phyloP scores from a whole-genome alignment of 2,888 invertebrate species.

The Adineta ricciae region DNA sequence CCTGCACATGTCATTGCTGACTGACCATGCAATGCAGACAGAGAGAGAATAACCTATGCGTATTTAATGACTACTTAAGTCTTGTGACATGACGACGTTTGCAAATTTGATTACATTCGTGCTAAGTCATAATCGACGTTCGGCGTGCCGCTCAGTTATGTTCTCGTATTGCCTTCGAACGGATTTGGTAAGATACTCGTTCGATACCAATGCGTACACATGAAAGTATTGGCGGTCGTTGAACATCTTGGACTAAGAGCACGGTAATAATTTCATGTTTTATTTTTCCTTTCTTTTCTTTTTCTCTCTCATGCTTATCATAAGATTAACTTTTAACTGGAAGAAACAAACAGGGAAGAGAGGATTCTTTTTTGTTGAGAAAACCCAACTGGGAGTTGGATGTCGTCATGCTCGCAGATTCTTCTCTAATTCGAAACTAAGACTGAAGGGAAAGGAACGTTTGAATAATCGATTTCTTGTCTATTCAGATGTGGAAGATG shows the following conservation, averaged over 20 bases:
- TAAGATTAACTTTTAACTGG: too few relatives aligned
- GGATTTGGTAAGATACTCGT: background rate
- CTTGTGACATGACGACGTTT: background rate
- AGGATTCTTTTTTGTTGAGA: too few relatives aligned
- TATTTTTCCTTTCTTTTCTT: background rate
- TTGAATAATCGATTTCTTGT: background rate
- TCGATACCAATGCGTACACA: constrained; percentile 3
- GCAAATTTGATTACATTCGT: background rate
- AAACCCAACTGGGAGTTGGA: too few relatives aligned
- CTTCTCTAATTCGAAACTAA: too few relatives aligned
- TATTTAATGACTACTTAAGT: background rate
- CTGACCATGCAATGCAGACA: background rate
- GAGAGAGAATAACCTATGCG: background rate
- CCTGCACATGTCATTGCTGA: background rate
- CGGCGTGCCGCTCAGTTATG: background rate
- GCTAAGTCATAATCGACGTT: background rate
- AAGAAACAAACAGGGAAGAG: too few relatives aligned
- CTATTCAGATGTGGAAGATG: constrained; percentile 80
- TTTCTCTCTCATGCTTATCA: background rate
- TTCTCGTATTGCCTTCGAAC: background rate
- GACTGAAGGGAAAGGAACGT: background rate
- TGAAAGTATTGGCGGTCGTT: background rate
- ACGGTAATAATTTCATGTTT: background rate
- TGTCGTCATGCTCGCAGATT: too few relatives aligned
- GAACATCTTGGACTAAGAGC: background rate